These are phyloP conservation scores for Chymomyza caudatula DNA, from an alignment of 2,888 invertebrate species.

Conservation along the genomic window DNA sequence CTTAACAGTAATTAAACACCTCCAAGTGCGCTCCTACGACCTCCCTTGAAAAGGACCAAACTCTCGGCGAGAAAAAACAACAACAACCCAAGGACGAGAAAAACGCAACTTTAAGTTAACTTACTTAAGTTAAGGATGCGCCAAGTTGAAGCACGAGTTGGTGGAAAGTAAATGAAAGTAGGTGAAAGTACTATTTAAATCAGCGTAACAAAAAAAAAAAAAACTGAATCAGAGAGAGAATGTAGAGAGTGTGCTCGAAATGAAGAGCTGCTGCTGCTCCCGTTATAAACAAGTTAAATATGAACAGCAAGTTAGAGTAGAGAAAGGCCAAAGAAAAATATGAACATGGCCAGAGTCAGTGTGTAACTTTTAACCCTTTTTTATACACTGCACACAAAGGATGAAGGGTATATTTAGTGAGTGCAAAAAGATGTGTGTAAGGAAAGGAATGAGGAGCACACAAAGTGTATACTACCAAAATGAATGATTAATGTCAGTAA, in stretches of 20 bases:
- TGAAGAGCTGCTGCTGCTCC: background rate
- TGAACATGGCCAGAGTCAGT: slow-evolving; percentile 1
- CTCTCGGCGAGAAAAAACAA: slow-evolving; percentile 4
- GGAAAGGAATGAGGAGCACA: no score
- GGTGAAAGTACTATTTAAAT: slow-evolving; percentile 61
- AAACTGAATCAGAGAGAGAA: slow-evolving; percentile 19
- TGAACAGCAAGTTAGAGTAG: slow-evolving; percentile 22
- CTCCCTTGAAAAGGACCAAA: slow-evolving; percentile 13
- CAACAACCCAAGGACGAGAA: no score
- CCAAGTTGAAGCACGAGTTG: background rate
- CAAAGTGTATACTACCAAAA: no score
- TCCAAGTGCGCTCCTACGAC: slow-evolving; percentile 25
- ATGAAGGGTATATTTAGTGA: no score
- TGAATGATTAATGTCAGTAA: no score
- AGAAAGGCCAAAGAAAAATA: slow-evolving; percentile 7
- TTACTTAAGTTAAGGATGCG: slow-evolving; percentile 17
- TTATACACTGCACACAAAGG: no score
- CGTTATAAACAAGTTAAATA: slow-evolving; percentile 42
- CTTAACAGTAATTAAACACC: slow-evolving; percentile 27
- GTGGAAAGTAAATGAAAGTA: slow-evolving; percentile 35
- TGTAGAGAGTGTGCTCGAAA: slow-evolving; percentile 16
- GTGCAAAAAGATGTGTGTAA: no score
- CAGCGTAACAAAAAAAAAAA: slow-evolving; percentile 42
- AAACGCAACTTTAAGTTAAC: slow-evolving; percentile 39
- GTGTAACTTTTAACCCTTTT: slow-evolving; percentile 37